Conservation (phyloP, 2,888 invertebrate genomes). For the Carabus problematicus region DNA sequence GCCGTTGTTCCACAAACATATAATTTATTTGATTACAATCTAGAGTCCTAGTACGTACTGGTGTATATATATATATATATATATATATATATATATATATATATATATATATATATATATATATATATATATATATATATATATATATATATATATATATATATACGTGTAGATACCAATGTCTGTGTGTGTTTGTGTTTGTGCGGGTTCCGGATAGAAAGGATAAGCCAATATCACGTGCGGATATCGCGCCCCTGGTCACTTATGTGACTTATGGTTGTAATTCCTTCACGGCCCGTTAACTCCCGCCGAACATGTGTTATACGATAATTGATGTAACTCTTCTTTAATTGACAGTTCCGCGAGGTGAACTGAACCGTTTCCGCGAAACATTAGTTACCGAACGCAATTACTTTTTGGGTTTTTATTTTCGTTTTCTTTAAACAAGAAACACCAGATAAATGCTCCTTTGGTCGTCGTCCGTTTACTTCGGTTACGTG, state of each 20-base stretch:
- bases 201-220: no score
- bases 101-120: conserved; percentile 3
- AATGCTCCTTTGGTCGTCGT: conserved; percentile 17
- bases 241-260: background rate
- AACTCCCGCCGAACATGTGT: conserved; percentile 33
- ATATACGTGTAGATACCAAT: no score
- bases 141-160: no score
- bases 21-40: conserved; percentile 40
- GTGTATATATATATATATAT: background rate
- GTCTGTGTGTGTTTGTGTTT: no score
- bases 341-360: conserved; percentile 41
- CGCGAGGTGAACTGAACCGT: conserved; percentile 31
- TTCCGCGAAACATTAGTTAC: conserved; percentile 32
- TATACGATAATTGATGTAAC: conserved; percentile 40
- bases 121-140: no score
- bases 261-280: conserved; percentile 34
- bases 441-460: conserved; percentile 31
- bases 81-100: conserved; percentile 1
- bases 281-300: conserved; percentile 34
- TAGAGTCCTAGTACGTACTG: background rate
- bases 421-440: no score
- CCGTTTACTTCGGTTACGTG: background rate
- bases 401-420: conserved; percentile 29
- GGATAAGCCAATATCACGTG: no score
- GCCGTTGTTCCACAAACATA: conserved; percentile 20